These are phyloP conservation scores for Melopsittacus undulatus DNA, from an alignment of 2,797 vertebrate genomes.

Conservation along the genomic window DNA sequence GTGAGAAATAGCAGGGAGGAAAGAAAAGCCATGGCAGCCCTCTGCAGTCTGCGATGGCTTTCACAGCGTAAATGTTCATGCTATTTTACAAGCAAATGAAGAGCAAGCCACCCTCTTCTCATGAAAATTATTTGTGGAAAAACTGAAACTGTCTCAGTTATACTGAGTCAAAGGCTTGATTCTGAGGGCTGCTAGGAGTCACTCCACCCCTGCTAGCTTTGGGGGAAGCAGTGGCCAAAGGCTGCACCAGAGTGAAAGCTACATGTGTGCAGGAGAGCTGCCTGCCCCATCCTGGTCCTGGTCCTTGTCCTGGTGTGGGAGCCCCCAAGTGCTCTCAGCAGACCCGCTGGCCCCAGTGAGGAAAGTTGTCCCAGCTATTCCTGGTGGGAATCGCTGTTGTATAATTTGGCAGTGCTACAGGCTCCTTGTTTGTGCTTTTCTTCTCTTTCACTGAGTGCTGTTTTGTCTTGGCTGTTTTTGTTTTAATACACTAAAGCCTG, in stretches of 20 bases:
- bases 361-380: neutral
- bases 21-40: neutral
- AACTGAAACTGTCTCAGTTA: neutral
- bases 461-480: neutral
- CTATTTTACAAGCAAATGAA: neutral
- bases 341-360: neutral
- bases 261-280: accelerated
- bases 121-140: neutral
- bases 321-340: neutral
- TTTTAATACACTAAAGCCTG: neutral
- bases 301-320: neutral
- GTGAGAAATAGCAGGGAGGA: neutral
- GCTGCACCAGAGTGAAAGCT: accelerated
- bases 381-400: neutral
- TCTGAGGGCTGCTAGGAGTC: neutral
- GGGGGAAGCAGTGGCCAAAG: neutral
- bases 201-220: neutral
- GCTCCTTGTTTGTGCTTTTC: neutral
- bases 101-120: neutral
- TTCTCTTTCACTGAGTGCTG: neutral
- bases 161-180: neutral
- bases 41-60: neutral
- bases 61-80: neutral
- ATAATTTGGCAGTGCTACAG: neutral
- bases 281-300: neutral